These are phyloP conservation scores for Triops longicaudatus DNA, from an alignment of 1,140 invertebrate genomes.

Conservation along the genomic window DNA sequence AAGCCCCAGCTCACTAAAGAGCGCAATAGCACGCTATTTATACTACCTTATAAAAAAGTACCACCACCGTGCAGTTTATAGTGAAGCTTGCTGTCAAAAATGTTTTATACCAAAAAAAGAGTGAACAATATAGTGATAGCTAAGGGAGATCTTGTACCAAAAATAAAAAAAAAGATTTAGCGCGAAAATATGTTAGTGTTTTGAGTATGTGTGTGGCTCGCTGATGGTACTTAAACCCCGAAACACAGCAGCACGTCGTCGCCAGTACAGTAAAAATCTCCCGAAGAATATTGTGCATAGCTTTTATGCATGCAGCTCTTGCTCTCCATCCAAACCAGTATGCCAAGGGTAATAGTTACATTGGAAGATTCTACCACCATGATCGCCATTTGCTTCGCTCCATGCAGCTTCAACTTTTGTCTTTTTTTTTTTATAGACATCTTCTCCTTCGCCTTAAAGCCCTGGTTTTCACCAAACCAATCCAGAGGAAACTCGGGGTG, in stretches of 20 bases:
- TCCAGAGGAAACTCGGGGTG: background rate
- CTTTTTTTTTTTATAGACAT: too few species aligned
- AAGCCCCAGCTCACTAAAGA: background rate
- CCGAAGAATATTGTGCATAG: background rate
- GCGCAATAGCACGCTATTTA: background rate
- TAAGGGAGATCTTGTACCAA: too few species aligned
- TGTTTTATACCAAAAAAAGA: background rate
- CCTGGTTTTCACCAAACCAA: background rate
- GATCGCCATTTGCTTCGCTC: background rate
- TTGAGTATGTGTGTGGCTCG: background rate
- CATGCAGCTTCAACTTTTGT: background rate
- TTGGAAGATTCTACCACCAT: background rate
- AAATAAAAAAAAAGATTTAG: background rate
- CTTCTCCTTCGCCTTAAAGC: background rate
- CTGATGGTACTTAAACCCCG: background rate
- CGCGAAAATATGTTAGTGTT: background rate
- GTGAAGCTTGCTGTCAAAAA: background rate
- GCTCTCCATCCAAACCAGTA: background rate
- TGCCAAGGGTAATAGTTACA: background rate
- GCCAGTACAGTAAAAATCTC: background rate
- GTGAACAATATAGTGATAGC: background rate
- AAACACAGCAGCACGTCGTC: conserved; percentile 10
- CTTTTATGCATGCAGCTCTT: background rate
- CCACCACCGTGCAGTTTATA: background rate
- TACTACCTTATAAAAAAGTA: background rate